These are phyloP conservation scores for Lydus trimaculatus DNA, from an alignment of 2,888 invertebrate genomes.

Conservation along the genomic window DNA sequence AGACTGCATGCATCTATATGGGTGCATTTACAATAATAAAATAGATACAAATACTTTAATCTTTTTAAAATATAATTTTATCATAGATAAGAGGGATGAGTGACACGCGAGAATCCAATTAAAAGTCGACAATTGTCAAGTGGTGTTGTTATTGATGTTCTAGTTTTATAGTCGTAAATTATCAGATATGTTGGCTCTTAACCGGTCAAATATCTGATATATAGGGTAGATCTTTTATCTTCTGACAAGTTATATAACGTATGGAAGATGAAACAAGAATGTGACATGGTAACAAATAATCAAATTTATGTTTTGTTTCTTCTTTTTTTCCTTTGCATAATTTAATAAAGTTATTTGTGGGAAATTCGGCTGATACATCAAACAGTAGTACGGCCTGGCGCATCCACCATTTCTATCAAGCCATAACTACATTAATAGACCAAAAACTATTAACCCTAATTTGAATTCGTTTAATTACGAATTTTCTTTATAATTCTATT, in stretches of 20 bases:
- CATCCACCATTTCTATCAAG: not conserved
- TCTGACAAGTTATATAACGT: not conserved
- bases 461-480: not conserved
- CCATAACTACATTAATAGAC: not conserved
- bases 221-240: not conserved
- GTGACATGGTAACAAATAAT: not conserved
- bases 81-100: not conserved
- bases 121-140: not conserved
- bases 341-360: too few species aligned
- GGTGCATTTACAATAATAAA: not conserved
- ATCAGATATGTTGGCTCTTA: constrained; percentile 19
- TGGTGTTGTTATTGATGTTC: not conserved
- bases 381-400: not conserved
- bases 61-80: not conserved
- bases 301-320: not conserved
- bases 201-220: constrained; percentile 25
- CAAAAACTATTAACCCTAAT: not conserved
- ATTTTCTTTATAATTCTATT: not conserved
- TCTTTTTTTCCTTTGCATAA: not conserved
- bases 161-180: constrained; percentile 16
- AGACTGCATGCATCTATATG: not conserved
- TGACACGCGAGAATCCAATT: not conserved
- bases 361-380: not conserved
- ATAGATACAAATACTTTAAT: not conserved
- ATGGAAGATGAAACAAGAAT: not conserved